Evolutionary conservation across 2,797 vertebrate species (phyloP), one percentile per base, ranked within the genome.

Genomic region (Caiman crocodilus): DNA sequence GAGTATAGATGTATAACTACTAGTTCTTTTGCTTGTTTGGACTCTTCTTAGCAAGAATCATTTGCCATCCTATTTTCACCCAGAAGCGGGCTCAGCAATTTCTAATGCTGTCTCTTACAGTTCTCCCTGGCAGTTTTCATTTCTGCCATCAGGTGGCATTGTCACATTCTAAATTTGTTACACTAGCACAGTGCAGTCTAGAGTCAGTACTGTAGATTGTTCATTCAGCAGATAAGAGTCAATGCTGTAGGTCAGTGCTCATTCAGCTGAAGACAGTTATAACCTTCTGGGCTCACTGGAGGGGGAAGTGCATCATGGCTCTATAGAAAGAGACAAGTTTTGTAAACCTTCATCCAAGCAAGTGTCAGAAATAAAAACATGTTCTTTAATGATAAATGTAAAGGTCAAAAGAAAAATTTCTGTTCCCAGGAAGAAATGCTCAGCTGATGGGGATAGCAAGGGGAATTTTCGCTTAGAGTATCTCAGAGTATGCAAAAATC

Each of bases 81-180:
- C 12, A 5, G 2, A 2, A 0, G 2, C 63, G 50, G 6, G 42
- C 89, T 16, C 9, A 42, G 20, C 21, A 14, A 23, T 59, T 79
- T 81, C 20, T 71, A 50, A 11, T 13, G 1, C 83, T 59, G 79
- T 75, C 20, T 32, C 5, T 42, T 4, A 13, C 21, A 35, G 56
- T 5, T 12, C 17, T 12, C 32, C 5, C 71, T 80, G 84, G 89
- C 86, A 83, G 77, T 93, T 91, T 81, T 1, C 35, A 8, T 10
- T 78, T 76, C 76, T 28, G 60, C 95, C 93, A n/a, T 85, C 23
- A 90, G 89, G 85, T 93, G 95, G 93, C 95, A 87, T 30, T 23
- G 50, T 79, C 81, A 75, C 79, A 88, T 90, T 76, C 91, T 50
- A 4, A 59, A 76, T 90, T 8, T 26, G 20, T 79, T 65, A 30